A percentile compares a stretch with the other conserved stretches of the same genome.
These are phyloP conservation scores for Simalia tracyae DNA, from an alignment of 2,797 vertebrate species.

Conservation along the genomic window DNA sequence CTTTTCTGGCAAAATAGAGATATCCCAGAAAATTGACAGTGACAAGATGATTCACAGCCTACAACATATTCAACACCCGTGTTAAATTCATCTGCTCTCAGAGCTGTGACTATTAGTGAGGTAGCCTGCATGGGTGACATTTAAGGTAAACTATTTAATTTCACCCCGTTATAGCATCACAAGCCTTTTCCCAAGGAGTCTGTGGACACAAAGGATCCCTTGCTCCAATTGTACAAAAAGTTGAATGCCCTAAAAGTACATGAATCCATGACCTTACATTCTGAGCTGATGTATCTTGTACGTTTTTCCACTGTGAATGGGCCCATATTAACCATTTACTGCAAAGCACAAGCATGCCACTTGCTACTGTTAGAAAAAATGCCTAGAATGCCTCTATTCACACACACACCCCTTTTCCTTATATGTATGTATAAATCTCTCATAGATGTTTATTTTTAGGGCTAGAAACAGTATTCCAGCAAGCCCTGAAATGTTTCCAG, in stretches of 20 bases:
- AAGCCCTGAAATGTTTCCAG: slow-evolving; percentile 65
- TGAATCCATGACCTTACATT: slow-evolving; percentile 44
- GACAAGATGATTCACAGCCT: slow-evolving; percentile 95
- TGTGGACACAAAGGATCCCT: slow-evolving; percentile 49
- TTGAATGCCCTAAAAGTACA: slow-evolving; percentile 43
- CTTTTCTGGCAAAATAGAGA: slow-evolving; percentile 91
- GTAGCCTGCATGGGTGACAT: slow-evolving; percentile 89
- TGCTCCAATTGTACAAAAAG: slow-evolving; percentile 35
- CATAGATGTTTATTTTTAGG: slow-evolving; percentile 66
- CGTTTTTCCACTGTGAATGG: slow-evolving; percentile 43
- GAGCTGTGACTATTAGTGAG: slow-evolving; percentile 87
- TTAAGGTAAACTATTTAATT: slow-evolving; percentile 94
- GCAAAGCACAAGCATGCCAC: slow-evolving; percentile 46
- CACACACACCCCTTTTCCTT: slow-evolving; percentile 14
- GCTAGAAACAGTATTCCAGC: slow-evolving; percentile 61
- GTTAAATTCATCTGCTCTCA: slow-evolving; percentile 93
- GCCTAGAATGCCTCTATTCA: slow-evolving; percentile 1
- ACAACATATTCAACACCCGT: slow-evolving; percentile 94
- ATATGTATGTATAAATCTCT: slow-evolving; percentile 63
- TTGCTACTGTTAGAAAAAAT: slow-evolving; percentile 48
- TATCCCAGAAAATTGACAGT: slow-evolving; percentile 97
- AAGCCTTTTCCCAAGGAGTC: slow-evolving; percentile 65
- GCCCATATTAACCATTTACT: background rate
- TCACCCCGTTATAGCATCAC: slow-evolving; percentile 83
- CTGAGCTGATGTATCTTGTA: slow-evolving; percentile 35